Evolutionary conservation across 2,888 invertebrate genomes (phyloP), one percentile per base, ranked within the genome.

Genomic region (Eilema griseolum): DNA sequence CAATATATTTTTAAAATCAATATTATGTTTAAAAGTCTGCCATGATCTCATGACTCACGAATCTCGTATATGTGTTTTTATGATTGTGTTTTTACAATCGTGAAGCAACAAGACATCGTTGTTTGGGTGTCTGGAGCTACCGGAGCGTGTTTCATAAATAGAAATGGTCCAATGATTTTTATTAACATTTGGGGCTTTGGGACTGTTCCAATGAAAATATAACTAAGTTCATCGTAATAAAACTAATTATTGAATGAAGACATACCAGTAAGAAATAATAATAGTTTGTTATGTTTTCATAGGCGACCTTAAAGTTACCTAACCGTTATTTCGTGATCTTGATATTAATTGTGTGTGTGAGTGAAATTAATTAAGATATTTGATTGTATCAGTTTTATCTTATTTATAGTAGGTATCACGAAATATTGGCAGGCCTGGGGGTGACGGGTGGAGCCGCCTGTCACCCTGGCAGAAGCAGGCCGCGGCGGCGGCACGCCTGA

Each of bases 51-150:
- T 59, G 59, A 59, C 26, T 59, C 59, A 59, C 59, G 59, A 12
- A 26, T 28, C 59, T 52, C 52, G n/a, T 5, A 52, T 52, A 7
- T 59, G 5, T 59, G 26, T 59, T 37, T 26, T 26, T 26, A 59
- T 57, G 57, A 24, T 26, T 26, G 28, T 59, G 26, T 59, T 28
- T 59, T 28, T 59, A 59, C 28, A 59, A 52, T 26, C 59, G 60
- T 24, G 28, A 37, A 37, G 5, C 46, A 63, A 63, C 23, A 61
- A 23, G 14, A 60, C 31, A 56, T 61, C 33, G 14, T 67, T 67
- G 46, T 67, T 61, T 67, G 61, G 41, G 31, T 61, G 61, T 61
- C 61, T 61, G 31, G 28, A n/a, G n/a, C 26, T 28, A 64, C 46
- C 52, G 28, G 20, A 64, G 52, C 64, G 28, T 64, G 52, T 11